Base-by-base conservation (phyloP, 2,888 invertebrate species). In the Rhyacophila evoluta region DNA sequence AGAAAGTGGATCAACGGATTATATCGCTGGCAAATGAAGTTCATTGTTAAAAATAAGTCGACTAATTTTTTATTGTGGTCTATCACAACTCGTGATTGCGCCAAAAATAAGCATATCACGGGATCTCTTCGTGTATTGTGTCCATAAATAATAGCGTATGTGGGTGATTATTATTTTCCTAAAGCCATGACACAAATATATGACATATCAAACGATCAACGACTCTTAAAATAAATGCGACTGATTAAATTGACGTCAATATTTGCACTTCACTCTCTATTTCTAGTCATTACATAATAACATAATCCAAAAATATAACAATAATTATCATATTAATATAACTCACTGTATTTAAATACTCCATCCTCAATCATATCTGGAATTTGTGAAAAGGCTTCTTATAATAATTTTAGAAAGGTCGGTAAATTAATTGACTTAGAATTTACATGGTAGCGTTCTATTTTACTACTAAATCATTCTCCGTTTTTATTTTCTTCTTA, bases 81-180 rank as follows among this genome's bases (percentile, higher is more conserved):
- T 55, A 10, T 55, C 19, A 19, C 19, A 55, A 55, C 55, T 55
- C 55, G 55, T 55, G 55, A 55, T 55, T 55, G 55, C 55, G 55
- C 55, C 55, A 55, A 55, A 55, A 55, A 55, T 55, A 55, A 55
- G 12, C 55, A 55, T 19, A 55, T 55, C 55, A 55, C 55, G 55
- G 55, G 55, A 55, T 25, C 12, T 19, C 15, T 55, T 10, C 55
- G 55, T 8, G 15, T 55, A 55, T 55, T 55, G 55, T 55, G 55
- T 55, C 55, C 55, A 55, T 55, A 55, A 55, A 55, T 55, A 55
- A 55, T 55, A 25, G 15, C 19, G 10, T 25, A 55, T 19, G 19
- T 19, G 10, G 10, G 10, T 6, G 6, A 6, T 6, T 33, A n/a
- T n/a, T 33, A 55, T 55, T 19, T 12, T 55, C 55, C 19, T 19